Conservation (phyloP, 2,113 vertebrate genomes). For the Formicarius rufipectus region DNA sequence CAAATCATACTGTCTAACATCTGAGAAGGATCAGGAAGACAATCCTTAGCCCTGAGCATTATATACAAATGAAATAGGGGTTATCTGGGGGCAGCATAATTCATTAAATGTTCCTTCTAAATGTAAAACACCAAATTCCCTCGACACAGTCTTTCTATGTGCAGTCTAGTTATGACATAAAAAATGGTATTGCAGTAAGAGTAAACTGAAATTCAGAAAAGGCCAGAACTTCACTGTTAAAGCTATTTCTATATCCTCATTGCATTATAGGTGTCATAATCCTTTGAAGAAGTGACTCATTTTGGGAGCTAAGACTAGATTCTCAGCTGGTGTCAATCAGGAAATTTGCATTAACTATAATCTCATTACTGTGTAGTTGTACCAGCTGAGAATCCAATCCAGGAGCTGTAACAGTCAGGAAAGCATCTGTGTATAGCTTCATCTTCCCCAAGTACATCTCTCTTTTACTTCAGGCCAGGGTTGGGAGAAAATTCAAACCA, state of each 20-base stretch:
- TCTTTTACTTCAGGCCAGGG: not conserved
- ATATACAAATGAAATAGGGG: constrained; percentile 71
- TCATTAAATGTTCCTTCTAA: constrained; percentile 69
- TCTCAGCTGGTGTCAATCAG: not conserved
- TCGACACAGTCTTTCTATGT: not conserved
- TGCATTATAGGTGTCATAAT: not conserved
- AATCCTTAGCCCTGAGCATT: constrained; percentile 66
- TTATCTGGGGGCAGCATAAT: constrained; percentile 66
- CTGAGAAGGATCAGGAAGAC: constrained; percentile 57
- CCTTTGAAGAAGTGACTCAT: not conserved
- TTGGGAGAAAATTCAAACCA: not conserved
- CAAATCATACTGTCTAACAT: constrained; percentile 4
- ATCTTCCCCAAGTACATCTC: not conserved
- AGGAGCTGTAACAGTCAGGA: not conserved
- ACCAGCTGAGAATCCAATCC: not conserved
- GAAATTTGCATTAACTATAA: not conserved
- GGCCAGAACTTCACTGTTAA: not conserved
- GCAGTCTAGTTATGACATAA: constrained; percentile 41
- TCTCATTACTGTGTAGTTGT: not conserved
- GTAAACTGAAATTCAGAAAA: constrained; percentile 43
- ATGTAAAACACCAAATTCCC: constrained; percentile 70
- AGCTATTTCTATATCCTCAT: not conserved
- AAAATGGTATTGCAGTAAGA: not conserved
- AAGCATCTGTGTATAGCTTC: not conserved
- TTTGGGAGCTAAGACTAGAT: not conserved